These are phyloP conservation scores for Plebejus anna DNA, from an alignment of 2,888 invertebrate species.

Conservation along the genomic window DNA sequence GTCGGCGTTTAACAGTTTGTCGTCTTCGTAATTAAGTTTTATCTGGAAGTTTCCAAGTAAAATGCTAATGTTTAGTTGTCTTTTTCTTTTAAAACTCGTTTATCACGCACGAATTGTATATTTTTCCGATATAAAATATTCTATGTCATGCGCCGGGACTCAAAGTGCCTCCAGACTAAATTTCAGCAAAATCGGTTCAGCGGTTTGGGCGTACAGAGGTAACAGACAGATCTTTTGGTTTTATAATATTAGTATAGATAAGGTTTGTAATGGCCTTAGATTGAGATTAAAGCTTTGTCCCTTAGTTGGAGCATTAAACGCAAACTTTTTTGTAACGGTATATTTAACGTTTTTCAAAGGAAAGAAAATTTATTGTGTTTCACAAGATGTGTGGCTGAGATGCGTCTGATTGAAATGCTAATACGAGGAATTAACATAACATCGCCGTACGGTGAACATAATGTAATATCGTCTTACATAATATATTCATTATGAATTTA, in stretches of 20 bases:
- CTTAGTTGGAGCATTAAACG: not conserved
- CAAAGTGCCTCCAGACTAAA: no score
- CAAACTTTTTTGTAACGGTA: not conserved
- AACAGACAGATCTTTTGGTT: no score
- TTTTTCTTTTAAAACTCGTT: not conserved
- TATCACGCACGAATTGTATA: no score
- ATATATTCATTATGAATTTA: slow-evolving; percentile 18
- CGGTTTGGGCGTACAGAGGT: no score
- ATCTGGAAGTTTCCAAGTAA: slow-evolving; percentile 30
- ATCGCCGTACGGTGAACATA: slow-evolving; percentile 45
- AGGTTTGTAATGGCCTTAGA: no score
- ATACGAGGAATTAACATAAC: slow-evolving; percentile 65
- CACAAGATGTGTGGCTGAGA: slow-evolving; percentile 41
- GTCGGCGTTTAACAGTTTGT: slow-evolving; percentile 10
- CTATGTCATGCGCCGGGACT: no score
- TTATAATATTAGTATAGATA: not conserved
- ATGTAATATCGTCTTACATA: slow-evolving; percentile 14
- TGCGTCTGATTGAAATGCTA: slow-evolving; percentile 67
- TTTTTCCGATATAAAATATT: no score
- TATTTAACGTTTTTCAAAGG: not conserved
- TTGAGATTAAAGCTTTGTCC: not conserved
- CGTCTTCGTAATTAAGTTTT: slow-evolving; percentile 22
- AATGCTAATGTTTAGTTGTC: slow-evolving; percentile 40
- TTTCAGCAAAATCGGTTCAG: no score
- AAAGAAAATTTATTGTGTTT: not conserved